Base-by-base conservation (phyloP, 2,113 vertebrate genomes). In the Boulengeromyrus knoepffleri region DNA sequence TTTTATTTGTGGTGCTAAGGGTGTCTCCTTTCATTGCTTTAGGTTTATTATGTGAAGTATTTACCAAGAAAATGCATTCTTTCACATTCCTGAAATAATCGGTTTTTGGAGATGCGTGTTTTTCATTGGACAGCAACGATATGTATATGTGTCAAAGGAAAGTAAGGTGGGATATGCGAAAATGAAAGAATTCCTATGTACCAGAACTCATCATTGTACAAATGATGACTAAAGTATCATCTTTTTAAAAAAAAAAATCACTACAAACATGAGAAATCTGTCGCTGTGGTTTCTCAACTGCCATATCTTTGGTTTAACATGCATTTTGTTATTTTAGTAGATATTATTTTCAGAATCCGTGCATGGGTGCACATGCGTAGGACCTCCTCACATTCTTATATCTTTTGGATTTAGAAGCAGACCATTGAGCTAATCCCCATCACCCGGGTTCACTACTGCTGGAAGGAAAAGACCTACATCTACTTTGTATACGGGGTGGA, bases 401-500 rank as follows among this genome's bases (percentile, higher is more conserved):
- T 2, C 5, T 50, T 58, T 53, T 6, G 0, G 74, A 70, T 88
- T 89, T 9, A 95, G 95, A 93, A 92, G 74, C 95, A 95, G 46
- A 92, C 89, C 5, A 50, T 95, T 27, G 95, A 95, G 77, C 56
- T 95, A 19, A 92, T 95, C 66, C 94, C 94, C 8, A 89, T 95
- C 47, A 94, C 94, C 0, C 92, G 93, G 85, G 91, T 93, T 15
- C 90, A 92, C 52, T 94, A 93, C 58, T 89, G 45, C 66, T 95
- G 94, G 95, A 93, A 92, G 46, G 93, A 92, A 45, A 93, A 92
- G 21, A 87, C 80, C 0, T 85, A 92, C 85, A 92, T 88, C 88
- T 95, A 93, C 90, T 95, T 90, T 83, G 91, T 94, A 7, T 94
- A 93, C 50, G 95, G 94, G 5, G 92, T 91, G 0, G 94, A 95